Base-by-base conservation (phyloP, 2,113 vertebrate species). In the Calypte anna region DNA sequence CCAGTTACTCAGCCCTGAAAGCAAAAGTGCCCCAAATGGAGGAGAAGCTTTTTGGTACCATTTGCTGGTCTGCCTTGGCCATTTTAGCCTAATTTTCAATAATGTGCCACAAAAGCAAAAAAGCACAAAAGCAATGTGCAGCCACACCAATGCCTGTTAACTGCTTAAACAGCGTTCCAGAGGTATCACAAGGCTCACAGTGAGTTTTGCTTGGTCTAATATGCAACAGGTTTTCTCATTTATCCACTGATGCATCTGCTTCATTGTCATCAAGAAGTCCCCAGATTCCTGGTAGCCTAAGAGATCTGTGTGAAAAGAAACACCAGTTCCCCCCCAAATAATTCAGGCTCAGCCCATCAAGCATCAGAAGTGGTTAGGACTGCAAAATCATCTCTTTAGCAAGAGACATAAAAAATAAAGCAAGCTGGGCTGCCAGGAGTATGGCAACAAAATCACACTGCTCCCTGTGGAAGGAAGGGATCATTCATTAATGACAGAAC, bases 1-100 rank as follows among this genome's bases (percentile, higher is more conserved):
- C 38, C 0, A 0, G 27, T 15, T 25, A 30, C 61, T 30, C 1
- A 30, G 7, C 15, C 51, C 43, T 17, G 15, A 33, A 75, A 59
- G 17, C 22, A 59, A 62, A 58, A 50, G 31, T 20, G 24, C 58
- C 40, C 54, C 14, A 66, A 27, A 33, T 4, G 1, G 0, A 43
- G 15, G 4, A 67, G 33, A 50, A 36, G 30, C 40, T 20, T 44
- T 55, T 53, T 30, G 16, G 58, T 21, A 18, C 25, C 40, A 19
- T 12, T 12, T 61, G 43, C 54, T 63, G 46, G 7, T 38, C 44
- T 61, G 7, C 25, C 68, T 36, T 8, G 4, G 68, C 62, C 12
- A 5, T 9, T 38, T 75, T 12, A 75, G n/a, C 24, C 22, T 50
- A 23, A 13, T 2, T 23, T 14, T 57, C 5, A 1, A 44, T 9